phyloP scores from a whole-genome alignment of 2,113 vertebrate species.

The Orcinus orca region DNA sequence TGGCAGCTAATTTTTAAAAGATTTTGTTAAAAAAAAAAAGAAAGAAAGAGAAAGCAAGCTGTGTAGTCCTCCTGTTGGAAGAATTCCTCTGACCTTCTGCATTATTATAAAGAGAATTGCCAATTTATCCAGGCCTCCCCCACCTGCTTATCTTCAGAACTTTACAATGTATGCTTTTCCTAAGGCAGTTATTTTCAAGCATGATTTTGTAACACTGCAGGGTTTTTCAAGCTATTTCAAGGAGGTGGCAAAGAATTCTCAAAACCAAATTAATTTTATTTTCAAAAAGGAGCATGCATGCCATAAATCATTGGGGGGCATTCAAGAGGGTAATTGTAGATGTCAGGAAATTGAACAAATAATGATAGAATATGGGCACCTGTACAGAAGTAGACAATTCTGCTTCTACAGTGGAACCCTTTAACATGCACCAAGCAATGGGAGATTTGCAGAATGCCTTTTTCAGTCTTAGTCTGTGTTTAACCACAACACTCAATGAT shows the following conservation, averaged over 20 bases:
- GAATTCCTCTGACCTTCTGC: not conserved
- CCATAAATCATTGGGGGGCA: not conserved
- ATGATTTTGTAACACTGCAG: not conserved
- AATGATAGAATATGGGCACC: not conserved
- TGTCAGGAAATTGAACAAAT: not conserved
- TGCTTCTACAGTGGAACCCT: not conserved
- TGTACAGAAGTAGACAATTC: not conserved
- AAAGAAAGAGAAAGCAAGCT: not conserved
- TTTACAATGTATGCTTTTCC: not conserved
- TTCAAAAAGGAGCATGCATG: not conserved
- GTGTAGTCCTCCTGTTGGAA: not conserved
- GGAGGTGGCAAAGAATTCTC: not conserved
- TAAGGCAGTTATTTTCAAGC: slow-evolving; percentile 28
- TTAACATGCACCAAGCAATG: not conserved
- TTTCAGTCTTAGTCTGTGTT: not conserved
- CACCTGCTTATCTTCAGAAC: not conserved
- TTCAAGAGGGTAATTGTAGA: not conserved
- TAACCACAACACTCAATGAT: not conserved
- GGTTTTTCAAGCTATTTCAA: not conserved
- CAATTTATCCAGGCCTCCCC: not conserved
- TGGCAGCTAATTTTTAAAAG: slow-evolving; percentile 33
- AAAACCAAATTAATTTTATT: slow-evolving; percentile 24
- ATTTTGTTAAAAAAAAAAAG: slow-evolving; percentile 23
- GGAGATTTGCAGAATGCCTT: not conserved
- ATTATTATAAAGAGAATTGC: not conserved